Conservation (phyloP, 2,797 vertebrate species). For the Myotis planiceps region DNA sequence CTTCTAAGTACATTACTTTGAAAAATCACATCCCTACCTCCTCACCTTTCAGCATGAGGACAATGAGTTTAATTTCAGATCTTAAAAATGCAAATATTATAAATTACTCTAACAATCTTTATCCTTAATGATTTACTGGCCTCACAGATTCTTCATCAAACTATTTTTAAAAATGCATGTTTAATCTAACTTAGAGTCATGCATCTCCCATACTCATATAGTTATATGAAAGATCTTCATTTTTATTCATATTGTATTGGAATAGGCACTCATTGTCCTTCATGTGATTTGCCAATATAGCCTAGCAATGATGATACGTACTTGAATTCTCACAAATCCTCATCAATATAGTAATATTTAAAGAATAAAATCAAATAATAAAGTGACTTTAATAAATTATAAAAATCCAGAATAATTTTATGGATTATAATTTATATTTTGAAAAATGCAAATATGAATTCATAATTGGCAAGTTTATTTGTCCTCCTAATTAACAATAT, state of each 20-base stretch:
- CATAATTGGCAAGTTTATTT: not conserved
- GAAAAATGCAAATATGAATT: not conserved
- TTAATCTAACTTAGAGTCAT: not conserved
- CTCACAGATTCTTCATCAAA: not conserved
- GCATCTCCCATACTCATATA: not conserved
- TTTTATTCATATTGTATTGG: not conserved
- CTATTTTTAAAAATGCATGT: not conserved
- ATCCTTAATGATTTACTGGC: not conserved
- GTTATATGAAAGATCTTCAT: not conserved
- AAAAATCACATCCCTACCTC: not conserved
- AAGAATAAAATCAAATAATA: not conserved
- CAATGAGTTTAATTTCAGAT: not conserved
- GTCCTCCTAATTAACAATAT: not conserved
- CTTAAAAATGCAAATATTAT: not conserved
- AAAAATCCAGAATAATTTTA: not conserved
- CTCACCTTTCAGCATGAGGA: not conserved
- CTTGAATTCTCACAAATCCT: not conserved
- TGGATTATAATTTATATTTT: slow-evolving; percentile 3
- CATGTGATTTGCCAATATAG: not conserved
- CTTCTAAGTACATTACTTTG: not conserved
- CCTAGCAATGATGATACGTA: not conserved
- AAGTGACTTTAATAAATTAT: not conserved
- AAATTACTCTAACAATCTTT: not conserved
- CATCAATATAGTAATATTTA: not conserved
- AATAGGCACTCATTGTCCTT: not conserved